Evolutionary conservation across 2,797 vertebrate species (phyloP).

Genomic region (Spondyliosoma cantharus): DNA sequence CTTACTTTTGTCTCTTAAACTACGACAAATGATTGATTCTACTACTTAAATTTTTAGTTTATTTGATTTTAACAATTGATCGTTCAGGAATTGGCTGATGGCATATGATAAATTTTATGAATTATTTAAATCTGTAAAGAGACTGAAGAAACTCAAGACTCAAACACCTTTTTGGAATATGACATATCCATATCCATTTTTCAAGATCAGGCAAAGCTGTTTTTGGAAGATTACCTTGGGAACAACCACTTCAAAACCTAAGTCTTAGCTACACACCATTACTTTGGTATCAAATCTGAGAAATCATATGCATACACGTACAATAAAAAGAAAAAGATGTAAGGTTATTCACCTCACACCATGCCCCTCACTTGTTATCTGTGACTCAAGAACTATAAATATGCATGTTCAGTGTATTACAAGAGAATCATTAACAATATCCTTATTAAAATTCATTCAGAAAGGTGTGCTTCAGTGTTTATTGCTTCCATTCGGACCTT

Average conservation of each 20-base stretch:
- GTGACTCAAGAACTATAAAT: conserved; percentile 32
- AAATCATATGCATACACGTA: conserved; percentile 49
- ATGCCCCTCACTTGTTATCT: conserved; percentile 23
- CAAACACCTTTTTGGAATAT: conserved; percentile 15
- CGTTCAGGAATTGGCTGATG: conserved; percentile 2
- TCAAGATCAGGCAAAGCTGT: conserved; percentile 9
- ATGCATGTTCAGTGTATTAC: conserved; percentile 33
- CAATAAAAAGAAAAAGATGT: conserved; percentile 34
- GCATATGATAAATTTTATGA: neutral
- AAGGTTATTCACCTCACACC: conserved; percentile 25
- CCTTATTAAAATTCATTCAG: conserved; percentile 4
- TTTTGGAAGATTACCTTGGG: conserved; percentile 50
- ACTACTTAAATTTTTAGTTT: conserved; percentile 14
- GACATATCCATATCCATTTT: conserved; percentile 14
- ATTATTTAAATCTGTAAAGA: conserved; percentile 24
- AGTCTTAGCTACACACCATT: conserved; percentile 47
- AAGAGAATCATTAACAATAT: conserved; percentile 11
- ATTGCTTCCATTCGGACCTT: conserved; percentile 71
- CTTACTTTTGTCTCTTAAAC: conserved; percentile 50
- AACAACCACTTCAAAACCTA: conserved; percentile 39
- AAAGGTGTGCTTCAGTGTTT: conserved; percentile 60
- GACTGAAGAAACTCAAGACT: conserved; percentile 25
- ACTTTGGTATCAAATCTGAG: conserved; percentile 75
- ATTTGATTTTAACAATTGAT: conserved; percentile 29
- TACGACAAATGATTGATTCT: conserved; percentile 41